Conservation (phyloP, 2,888 invertebrate genomes). For the Euplexia lucipara region DNA sequence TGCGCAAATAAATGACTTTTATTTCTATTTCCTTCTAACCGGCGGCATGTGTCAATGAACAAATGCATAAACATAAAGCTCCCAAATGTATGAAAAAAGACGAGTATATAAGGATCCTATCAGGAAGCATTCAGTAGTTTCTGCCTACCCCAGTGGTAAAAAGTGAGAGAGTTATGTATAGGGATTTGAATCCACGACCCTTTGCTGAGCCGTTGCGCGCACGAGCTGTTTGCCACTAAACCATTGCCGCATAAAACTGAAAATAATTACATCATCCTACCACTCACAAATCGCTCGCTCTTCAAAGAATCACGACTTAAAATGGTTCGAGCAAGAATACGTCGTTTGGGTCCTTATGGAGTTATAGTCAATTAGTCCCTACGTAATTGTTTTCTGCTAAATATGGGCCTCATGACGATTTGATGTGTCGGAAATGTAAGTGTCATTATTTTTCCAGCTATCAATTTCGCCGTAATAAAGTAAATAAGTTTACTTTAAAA, state of each 20-base stretch:
- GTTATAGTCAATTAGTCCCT: conserved; percentile 9
- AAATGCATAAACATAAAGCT: too few species aligned
- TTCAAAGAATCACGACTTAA: conserved; percentile 7
- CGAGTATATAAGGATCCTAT: too few species aligned
- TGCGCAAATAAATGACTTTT: too few species aligned
- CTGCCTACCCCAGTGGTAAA: too few species aligned
- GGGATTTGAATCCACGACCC: not conserved
- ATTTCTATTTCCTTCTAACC: too few species aligned
- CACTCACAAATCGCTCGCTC: not conserved
- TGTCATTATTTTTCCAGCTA: not conserved
- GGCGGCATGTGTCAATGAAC: too few species aligned
- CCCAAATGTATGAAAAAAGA: too few species aligned
- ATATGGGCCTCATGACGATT: not conserved
- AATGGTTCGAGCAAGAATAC: not conserved
- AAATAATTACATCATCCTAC: conserved; percentile 24
- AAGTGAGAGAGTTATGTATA: too few species aligned
- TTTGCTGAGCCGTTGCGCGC: not conserved
- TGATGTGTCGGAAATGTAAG: not conserved
- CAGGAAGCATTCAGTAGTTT: too few species aligned
- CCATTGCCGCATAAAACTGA: conserved; percentile 23
- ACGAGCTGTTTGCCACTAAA: not conserved
- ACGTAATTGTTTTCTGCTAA: not conserved
- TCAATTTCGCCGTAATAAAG: not conserved
- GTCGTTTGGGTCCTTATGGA: conserved; percentile 11
- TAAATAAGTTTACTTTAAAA: not conserved